phyloP scores from a whole-genome alignment of 1,140 invertebrate genomes.

The Diabrotica undecimpunctata region DNA sequence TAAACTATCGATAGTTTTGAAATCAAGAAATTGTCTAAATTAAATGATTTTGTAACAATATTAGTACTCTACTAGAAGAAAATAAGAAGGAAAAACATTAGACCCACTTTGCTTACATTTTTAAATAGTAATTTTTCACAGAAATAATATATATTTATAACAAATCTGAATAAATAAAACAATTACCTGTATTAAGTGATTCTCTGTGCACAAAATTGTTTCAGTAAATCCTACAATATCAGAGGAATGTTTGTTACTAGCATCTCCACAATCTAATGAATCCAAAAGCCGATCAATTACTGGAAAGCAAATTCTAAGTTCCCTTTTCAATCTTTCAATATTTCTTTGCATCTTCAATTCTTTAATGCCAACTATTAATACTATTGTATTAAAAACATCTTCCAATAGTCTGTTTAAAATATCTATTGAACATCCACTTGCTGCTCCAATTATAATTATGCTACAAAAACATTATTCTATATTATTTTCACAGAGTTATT shows the following conservation, averaged over 20 bases:
- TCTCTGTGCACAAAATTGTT: conserved; percentile 66
- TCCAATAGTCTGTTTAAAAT: conserved; percentile 64
- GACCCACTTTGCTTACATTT: too few species aligned
- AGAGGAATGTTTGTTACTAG: conserved; percentile 53
- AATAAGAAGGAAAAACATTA: too few species aligned
- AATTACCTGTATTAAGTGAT: conserved; percentile 66
- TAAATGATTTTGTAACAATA: too few species aligned
- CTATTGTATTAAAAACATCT: conserved; percentile 68
- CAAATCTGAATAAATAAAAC: neutral
- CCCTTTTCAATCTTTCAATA: conserved; percentile 74
- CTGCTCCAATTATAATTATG: conserved; percentile 63
- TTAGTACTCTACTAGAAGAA: too few species aligned
- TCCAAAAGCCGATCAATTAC: conserved; percentile 72
- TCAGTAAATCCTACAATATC: conserved; percentile 62
- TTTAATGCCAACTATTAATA: conserved; percentile 73
- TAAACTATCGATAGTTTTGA: too few species aligned
- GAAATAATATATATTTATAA: too few species aligned
- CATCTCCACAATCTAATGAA: conserved; percentile 62
- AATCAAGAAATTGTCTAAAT: too few species aligned
- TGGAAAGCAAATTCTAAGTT: conserved; percentile 69
- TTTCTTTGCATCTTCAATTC: conserved; percentile 71
- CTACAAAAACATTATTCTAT: conserved; percentile 45
- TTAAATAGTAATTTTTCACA: too few species aligned
- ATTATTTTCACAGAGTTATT: neutral
- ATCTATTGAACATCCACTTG: conserved; percentile 60